Evolutionary conservation across 2,888 invertebrate species (phyloP).

Genomic region (Sarcophaga rosellei): DNA sequence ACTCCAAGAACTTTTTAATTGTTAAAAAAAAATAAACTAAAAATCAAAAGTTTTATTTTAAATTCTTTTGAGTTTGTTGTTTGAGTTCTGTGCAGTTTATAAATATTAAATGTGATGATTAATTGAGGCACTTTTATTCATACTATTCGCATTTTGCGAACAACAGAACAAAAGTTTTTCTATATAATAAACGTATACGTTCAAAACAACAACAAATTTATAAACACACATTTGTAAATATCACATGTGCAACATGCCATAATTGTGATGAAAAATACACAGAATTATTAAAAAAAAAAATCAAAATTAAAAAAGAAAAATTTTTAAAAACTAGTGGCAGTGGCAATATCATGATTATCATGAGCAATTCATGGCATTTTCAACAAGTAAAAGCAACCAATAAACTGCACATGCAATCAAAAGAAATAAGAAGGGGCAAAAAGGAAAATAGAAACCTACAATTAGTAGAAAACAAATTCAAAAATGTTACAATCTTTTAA

Average conservation of each 20-base stretch:
- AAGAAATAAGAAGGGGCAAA: constrained; percentile 32
- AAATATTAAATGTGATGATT: constrained; percentile 55
- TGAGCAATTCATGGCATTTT: constrained; percentile 42
- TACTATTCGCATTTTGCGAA: too few species aligned
- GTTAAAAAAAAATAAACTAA: not conserved
- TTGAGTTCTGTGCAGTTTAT: constrained; percentile 26
- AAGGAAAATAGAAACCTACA: constrained; percentile 26
- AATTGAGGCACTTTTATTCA: constrained; percentile 56
- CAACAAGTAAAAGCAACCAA: not conserved
- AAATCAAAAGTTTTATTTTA: constrained; percentile 34
- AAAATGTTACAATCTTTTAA: constrained; percentile 7
- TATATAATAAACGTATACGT: constrained; percentile 45
- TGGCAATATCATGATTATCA: constrained; percentile 36
- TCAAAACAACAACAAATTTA: constrained; percentile 46
- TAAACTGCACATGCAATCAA: constrained; percentile 29
- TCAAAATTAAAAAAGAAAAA: constrained; percentile 9
- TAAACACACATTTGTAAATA: constrained; percentile 36
- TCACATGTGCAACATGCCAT: constrained; percentile 48
- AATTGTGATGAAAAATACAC: constrained; percentile 31
- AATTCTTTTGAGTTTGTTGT: constrained; percentile 9
- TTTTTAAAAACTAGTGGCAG: constrained; percentile 53
- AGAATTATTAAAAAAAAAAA: constrained; percentile 13
- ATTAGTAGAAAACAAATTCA: constrained; percentile 26
- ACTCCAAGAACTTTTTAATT: constrained; percentile 49
- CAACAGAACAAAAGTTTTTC: constrained; percentile 5